Evolutionary conservation across 2,888 invertebrate genomes (phyloP).

Genomic region (Falcaria lacertinaria): DNA sequence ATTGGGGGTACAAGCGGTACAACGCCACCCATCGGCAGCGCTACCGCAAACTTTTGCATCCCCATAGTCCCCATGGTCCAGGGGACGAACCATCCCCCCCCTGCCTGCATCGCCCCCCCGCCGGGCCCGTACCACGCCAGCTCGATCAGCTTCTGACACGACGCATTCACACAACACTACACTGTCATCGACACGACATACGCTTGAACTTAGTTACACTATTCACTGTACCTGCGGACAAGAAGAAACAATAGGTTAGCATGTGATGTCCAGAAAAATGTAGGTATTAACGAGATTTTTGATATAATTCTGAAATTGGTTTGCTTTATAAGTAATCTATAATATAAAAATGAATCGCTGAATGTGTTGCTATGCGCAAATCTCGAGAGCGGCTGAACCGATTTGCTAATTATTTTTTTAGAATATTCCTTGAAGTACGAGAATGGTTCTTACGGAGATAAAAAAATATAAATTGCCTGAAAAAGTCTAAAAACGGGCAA

Average conservation of each 20-base stretch:
- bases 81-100: constrained; percentile 71
- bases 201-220: constrained; percentile 32
- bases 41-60: constrained; percentile 73
- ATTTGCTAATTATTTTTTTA: no score
- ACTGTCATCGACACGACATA: constrained; percentile 35
- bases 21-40: constrained; percentile 71
- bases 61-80: constrained; percentile 77
- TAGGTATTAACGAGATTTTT: no score
- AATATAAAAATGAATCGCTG: no score
- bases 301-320: no score
- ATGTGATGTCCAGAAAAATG: no score
- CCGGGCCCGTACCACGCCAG: constrained; percentile 76
- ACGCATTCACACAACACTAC: constrained; percentile 55
- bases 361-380: no score
- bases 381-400: no score
- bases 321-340: no score
- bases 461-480: no score
- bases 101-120: constrained; percentile 71
- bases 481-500: no score
- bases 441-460: no score
- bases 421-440: no score
- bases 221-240: constrained; percentile 65
- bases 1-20: constrained; percentile 66
- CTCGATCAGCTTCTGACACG: constrained; percentile 51
- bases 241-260: constrained; percentile 12